Percentiles rank a stretch among this genome's conserved stretches.
phyloP scores from a whole-genome alignment of 2,888 invertebrate genomes.

The Drosophila prolongata region DNA sequence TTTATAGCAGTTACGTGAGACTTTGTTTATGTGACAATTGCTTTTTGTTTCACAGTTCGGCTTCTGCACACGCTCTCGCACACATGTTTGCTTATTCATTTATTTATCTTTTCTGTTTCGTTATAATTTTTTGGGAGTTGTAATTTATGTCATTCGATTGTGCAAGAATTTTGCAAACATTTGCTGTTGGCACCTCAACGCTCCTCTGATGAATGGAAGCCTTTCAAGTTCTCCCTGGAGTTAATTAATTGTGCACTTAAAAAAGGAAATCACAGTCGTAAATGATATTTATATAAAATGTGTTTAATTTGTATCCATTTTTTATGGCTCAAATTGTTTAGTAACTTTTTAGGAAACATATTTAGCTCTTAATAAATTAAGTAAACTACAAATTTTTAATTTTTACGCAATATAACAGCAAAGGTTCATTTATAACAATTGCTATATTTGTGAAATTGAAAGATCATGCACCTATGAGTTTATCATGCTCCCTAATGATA shows the following conservation, averaged over 20 bases:
- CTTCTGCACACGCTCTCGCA: slow-evolving; percentile 31
- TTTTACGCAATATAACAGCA: no score
- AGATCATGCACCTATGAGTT: no score
- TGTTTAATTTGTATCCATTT: no score
- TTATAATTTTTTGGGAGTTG: slow-evolving; percentile 63
- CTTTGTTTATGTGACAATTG: slow-evolving; percentile 79
- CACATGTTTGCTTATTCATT: slow-evolving; percentile 34
- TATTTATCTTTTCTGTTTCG: slow-evolving; percentile 26
- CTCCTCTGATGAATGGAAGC: slow-evolving; percentile 14
- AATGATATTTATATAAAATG: background rate
- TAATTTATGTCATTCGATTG: slow-evolving; percentile 71
- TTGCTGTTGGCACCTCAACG: slow-evolving; percentile 52
- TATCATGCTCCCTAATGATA: background rate
- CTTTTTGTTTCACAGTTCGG: slow-evolving; percentile 64
- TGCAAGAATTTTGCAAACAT: slow-evolving; percentile 72
- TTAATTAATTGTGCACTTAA: slow-evolving; percentile 29
- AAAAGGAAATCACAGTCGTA: background rate
- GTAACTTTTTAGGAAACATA: no score
- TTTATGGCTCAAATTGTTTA: no score
- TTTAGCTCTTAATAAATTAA: no score
- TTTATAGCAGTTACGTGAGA: slow-evolving; percentile 79
- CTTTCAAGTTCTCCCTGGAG: slow-evolving; percentile 21
- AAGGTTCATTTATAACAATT: no score
- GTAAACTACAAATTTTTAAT: no score
- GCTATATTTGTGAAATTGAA: no score